Base-by-base conservation (phyloP, 2,797 vertebrate genomes). In the Orientallactaga sibirica region DNA sequence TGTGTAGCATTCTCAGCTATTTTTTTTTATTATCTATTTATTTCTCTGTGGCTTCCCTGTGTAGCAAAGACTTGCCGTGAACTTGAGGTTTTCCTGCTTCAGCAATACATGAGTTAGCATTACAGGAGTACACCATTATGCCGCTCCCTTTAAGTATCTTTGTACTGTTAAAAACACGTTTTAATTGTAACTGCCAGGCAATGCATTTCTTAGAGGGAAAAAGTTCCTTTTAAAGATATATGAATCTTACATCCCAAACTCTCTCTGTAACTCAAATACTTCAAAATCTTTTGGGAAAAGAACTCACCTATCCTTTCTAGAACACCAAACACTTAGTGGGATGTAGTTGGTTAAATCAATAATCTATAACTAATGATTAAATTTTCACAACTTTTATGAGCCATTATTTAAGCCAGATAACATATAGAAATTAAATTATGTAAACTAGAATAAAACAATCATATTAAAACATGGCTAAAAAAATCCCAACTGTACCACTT, bases 351-450 rank as follows among this genome's bases (percentile, higher is more conserved):
- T 25, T 22, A 33, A 25, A 12, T 0, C 12, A 7, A 15, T 58
- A 79, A 20, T 88, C 24, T 37, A 11, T 19, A 84, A 75, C 0
- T 7, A 85, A 20, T 48, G 70, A n/a, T 16, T 79, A 58, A 33
- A 73, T 27, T 58, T 82, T 18, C 18, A 77, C 24, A 24, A 76
- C 27, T 74, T 86, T 29, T 11, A 5, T 68, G 55, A 88, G 29
- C 4, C n/a, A 20, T 0, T 67, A 70, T 14, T 29, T 64, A 82
- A 90, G 25, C 5, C 55, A 15, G 4, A 14, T 2, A 12, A 79
- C 25, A 64, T 70, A 74, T 58, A 52, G 6, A 91, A 80, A 85
- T 85, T 88, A 78, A 77, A 78, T 73, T 37, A 48, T 20, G 41
- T 58, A 5, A n/a, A 67, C 18, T 75, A 29, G 0, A 87, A 19